A percentile compares a stretch with the other conserved stretches of the same genome.
These are phyloP conservation scores for Eulacestoma nigropectus DNA, from an alignment of 2,113 vertebrate species.

Conservation along the genomic window DNA sequence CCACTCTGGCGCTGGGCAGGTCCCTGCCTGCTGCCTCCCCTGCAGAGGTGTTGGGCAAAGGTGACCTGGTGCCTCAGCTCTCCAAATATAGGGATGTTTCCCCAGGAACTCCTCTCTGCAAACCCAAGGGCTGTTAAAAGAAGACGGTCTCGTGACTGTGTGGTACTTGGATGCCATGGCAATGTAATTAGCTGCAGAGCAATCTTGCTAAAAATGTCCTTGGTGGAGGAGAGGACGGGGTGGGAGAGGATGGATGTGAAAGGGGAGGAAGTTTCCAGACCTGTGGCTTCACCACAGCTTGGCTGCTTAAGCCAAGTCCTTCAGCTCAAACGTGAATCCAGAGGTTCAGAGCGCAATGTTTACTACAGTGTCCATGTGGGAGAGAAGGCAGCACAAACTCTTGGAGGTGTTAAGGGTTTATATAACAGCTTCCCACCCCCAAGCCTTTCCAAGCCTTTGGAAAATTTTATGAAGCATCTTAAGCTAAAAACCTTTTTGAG, in stretches of 20 bases:
- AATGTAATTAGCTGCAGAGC: conserved; percentile 46
- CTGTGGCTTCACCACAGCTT: neutral
- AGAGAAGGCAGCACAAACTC: neutral
- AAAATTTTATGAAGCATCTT: neutral
- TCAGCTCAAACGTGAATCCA: neutral
- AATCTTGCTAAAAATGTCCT: conserved; percentile 57
- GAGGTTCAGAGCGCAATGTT: neutral
- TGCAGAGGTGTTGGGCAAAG: neutral
- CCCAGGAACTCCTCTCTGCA: neutral
- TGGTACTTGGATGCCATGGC: conserved; percentile 55
- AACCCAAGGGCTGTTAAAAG: conserved; percentile 27
- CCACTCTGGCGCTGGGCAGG: neutral
- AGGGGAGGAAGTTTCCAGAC: neutral
- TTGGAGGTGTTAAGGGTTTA: neutral
- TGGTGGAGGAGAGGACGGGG: neutral
- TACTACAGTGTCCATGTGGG: fast-evolving
- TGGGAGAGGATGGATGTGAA: neutral
- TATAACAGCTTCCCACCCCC: neutral
- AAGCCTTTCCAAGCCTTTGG: neutral
- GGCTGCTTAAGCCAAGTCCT: neutral
- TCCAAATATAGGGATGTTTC: neutral
- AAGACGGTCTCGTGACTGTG: conserved; percentile 41
- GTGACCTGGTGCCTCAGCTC: neutral
- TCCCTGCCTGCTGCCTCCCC: neutral
- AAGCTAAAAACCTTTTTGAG: neutral